Evolutionary conservation across 2,113 vertebrate species (phyloP).

Genomic region (Neogobius melanostomus): DNA sequence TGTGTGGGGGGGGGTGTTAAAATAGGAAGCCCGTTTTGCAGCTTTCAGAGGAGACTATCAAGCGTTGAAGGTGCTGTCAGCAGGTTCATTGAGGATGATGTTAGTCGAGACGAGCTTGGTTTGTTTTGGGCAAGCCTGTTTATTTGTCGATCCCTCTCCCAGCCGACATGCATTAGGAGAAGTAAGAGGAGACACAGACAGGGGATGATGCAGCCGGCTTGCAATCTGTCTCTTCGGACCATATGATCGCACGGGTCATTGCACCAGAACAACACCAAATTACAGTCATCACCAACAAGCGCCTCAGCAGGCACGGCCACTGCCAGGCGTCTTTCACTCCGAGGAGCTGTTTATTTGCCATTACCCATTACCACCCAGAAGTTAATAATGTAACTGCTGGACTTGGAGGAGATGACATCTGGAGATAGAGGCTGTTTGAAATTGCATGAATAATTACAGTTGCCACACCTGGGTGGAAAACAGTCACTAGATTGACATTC

Average conservation of each 20-base stretch:
- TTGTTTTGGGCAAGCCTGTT: conserved; percentile 42
- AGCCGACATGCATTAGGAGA: conserved; percentile 22
- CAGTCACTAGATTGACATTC: background rate
- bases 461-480: conserved; percentile 1
- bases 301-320: conserved; percentile 20
- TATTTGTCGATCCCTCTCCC: conserved; percentile 25
- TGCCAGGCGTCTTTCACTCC: conserved; percentile 29
- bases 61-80: conserved; percentile 65
- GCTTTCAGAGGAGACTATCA: conserved; percentile 43
- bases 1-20: background rate
- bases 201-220: conserved; percentile 32
- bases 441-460: conserved; percentile 1
- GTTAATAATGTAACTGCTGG: background rate
- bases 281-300: background rate
- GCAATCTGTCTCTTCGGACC: conserved; percentile 34
- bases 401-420: background rate
- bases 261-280: conserved; percentile 54
- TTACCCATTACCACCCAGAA: conserved; percentile 7
- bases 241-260: conserved; percentile 58
- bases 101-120: conserved; percentile 30
- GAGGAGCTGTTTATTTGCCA: conserved; percentile 1
- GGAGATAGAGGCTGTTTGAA: background rate
- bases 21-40: conserved; percentile 43
- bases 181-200: conserved; percentile 19
- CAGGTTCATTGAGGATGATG: conserved; percentile 48